Evolutionary conservation across 2,797 vertebrate genomes (phyloP).

Genomic region (Rachycentron canadum): DNA sequence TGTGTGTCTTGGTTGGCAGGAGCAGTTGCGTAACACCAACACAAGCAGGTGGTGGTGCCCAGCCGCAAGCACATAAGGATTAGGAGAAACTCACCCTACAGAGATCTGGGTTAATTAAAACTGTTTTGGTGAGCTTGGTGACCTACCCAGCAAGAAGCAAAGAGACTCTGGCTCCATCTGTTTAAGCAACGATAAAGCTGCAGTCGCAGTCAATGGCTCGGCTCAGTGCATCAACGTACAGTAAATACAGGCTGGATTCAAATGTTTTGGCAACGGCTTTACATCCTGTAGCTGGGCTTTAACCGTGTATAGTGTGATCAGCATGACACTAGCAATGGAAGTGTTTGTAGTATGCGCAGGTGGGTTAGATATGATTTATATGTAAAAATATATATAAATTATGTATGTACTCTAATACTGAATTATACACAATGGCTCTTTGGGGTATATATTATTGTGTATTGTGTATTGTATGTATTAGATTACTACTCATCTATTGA

Average conservation of each 20-base stretch:
- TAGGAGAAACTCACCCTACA: constrained; percentile 73
- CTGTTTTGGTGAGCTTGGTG: constrained; percentile 66
- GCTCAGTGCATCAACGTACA: constrained; percentile 22
- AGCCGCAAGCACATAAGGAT: constrained; percentile 66
- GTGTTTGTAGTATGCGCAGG: background rate
- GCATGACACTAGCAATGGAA: background rate
- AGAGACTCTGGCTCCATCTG: constrained; percentile 69
- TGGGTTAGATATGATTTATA: background rate
- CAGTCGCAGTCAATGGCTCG: constrained; percentile 25
- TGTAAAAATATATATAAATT: background rate
- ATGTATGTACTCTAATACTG: background rate
- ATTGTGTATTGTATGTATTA: too few relatives aligned
- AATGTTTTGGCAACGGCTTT: constrained; percentile 9
- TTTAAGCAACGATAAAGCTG: constrained; percentile 63
- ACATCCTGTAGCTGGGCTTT: constrained; percentile 18
- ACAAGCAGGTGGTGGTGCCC: constrained; percentile 53
- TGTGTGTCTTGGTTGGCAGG: constrained; percentile 38
- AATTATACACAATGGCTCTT: too few relatives aligned
- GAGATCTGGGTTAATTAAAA: constrained; percentile 83
- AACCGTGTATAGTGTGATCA: background rate
- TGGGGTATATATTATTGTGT: too few relatives aligned
- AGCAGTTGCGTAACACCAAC: constrained; percentile 64
- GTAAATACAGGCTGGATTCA: constrained; percentile 30
- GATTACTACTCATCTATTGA: too few relatives aligned
- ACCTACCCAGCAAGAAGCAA: constrained; percentile 56